Evolutionary conservation across 2,797 vertebrate species (phyloP), one percentile per base, ranked within the genome.

Genomic region (Fratercula arctica): DNA sequence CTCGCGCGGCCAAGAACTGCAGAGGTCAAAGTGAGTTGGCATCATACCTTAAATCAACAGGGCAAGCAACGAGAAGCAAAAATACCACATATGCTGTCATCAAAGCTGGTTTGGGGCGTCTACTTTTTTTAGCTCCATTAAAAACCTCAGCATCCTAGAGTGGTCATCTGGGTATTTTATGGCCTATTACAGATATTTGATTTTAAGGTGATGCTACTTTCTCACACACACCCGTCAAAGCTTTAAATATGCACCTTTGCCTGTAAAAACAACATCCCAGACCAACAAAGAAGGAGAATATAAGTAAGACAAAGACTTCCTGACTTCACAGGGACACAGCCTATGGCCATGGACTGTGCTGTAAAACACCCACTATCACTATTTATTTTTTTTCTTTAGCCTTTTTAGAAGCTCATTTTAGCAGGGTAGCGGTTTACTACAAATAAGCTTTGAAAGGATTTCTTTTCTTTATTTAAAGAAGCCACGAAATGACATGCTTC

Each of bases 1-100:
- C 63, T 28, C 31, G 4, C 16, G 3, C 1, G 4, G 17, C 64
- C 82, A 5, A 26, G 72, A 43, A 7, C 14, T 0, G 45, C 19
- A 5, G 70, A 63, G 89, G 66, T 48, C 37, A 29, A 5, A 50
- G 28, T 3, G 2, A 6, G 50, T 3, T 11, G 50, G 26, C 4
- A 2, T 17, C 3, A 3, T 0, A 5, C 10, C 1, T n/a, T 28
- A 16, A 16, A 28, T 0, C 16, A 14, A 11, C 2, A 4, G 41
- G 46, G 17, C 4, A 9, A 37, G 74, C 20, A 31, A 28, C 0
- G 7, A 50, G 69, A 13, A 37, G 53, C 66, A 61, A 5, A 37
- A 23, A 6, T 2, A 21, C 45, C 45, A 4, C 28, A 1, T 1
- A 3, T 1, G 19, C n/a, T 4, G 33, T 7, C 76, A 57, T 11